Evolutionary conservation across 2,113 vertebrate species (phyloP).

Genomic region (Aspidoscelis tigris): DNA sequence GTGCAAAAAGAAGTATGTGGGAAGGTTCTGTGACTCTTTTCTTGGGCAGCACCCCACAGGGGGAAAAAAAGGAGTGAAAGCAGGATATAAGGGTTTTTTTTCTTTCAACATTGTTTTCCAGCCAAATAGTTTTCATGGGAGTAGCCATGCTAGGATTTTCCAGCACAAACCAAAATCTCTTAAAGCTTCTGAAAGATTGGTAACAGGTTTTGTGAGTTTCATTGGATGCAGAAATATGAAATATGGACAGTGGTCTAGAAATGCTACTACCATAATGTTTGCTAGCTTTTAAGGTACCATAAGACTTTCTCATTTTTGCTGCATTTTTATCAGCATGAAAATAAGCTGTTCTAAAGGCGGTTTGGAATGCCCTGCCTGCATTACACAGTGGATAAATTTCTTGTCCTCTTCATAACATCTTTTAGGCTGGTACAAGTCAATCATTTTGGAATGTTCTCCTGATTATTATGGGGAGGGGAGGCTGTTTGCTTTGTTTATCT

Average conservation of each 20-base stretch:
- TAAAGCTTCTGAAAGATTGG: not conserved
- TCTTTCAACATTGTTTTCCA: no score
- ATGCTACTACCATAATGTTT: not conserved
- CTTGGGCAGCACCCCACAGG: not conserved
- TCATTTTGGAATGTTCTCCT: not conserved
- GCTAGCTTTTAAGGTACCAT: not conserved
- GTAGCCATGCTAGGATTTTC: not conserved
- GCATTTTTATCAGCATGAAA: not conserved
- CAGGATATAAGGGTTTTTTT: not conserved
- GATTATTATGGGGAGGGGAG: not conserved
- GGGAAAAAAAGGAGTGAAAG: not conserved
- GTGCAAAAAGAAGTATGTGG: no score
- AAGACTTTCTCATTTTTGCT: not conserved
- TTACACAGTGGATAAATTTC: not conserved
- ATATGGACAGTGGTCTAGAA: not conserved
- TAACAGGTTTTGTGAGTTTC: not conserved
- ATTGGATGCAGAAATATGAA: not conserved
- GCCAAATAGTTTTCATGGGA: not conserved
- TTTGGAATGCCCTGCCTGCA: not conserved
- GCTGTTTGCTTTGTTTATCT: not conserved
- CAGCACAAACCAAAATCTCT: not conserved
- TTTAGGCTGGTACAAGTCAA: not conserved
- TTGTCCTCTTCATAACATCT: not conserved
- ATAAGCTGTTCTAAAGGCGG: no score
- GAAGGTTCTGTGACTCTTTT: no score